Base-by-base conservation (phyloP, 2,888 invertebrate genomes). In the Cerastis leucographa region DNA sequence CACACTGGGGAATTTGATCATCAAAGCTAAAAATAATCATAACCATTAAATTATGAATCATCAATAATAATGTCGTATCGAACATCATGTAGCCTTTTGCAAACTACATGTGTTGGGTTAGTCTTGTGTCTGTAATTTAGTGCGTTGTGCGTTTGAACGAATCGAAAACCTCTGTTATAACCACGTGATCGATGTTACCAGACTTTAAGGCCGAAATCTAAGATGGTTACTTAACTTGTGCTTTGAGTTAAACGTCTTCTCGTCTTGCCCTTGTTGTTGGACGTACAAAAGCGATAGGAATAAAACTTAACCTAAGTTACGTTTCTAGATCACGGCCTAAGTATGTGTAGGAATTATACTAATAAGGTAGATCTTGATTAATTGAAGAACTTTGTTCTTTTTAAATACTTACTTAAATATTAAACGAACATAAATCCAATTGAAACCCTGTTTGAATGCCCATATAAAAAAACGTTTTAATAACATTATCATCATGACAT, bases 1-100 rank as follows among this genome's bases (percentile, higher is more conserved):
- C 12, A 79, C 78, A 11, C 1, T 67, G 2, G 46, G 42, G 0
- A 56, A 79, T 7, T 40, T 1, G 8, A 79, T 79, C 1, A 6
- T 74, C 12, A 54, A 61, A 51, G 25, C 67, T 12, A 62, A 62
- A 22, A 40, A 62, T n/a, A 40, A n/a, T 22, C 62, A 62, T 40
- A 62, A 62, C 40, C 62, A 62, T 40, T 62, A n/a, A 40, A 25
- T 12, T 40, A 56, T 25, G 11, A 35, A 29, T 17, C 9, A 35
- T 61, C 35, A 61, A 19, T 40, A 59, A 29, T 35, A 35, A 25
- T 4, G 4, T 17, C 29, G 1, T 59, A 11, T 3, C 29, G 8
- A 59, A 29, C 19, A 12, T 5, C 12, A 12, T 0, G 12, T 5
- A 12, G n/a, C n/a, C n/a, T n/a, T 54, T 54, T n/a, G 5, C 54